phyloP scores from a whole-genome alignment of 2,888 invertebrate species.

The Seira musarum region DNA sequence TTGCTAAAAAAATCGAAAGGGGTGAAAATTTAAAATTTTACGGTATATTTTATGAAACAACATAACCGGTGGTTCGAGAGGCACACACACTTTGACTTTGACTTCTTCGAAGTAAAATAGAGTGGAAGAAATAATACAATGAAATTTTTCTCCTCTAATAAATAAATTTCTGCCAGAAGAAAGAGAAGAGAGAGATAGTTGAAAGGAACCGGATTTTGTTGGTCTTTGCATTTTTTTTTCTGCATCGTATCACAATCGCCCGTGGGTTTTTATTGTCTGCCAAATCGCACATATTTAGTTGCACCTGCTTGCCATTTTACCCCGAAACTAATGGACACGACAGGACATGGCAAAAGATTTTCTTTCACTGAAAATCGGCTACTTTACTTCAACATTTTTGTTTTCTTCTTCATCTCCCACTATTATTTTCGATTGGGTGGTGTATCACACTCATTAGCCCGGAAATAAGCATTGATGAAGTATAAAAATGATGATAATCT shows the following conservation, averaged over 20 bases:
- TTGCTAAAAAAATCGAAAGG: too few relatives aligned
- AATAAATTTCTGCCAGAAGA: slow-evolving; percentile 49
- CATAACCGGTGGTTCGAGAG: too few relatives aligned
- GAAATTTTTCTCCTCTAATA: slow-evolving; percentile 30
- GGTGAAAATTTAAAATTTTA: too few relatives aligned
- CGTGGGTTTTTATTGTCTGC: slow-evolving; percentile 31
- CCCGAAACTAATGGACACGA: not conserved
- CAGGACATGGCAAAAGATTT: not conserved
- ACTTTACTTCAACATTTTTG: too few relatives aligned
- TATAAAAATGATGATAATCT: too few relatives aligned
- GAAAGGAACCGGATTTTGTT: slow-evolving; percentile 60
- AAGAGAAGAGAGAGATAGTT: slow-evolving; percentile 17
- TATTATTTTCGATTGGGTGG: too few relatives aligned
- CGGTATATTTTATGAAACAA: too few relatives aligned
- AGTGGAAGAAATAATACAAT: slow-evolving; percentile 16
- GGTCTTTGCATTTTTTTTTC: slow-evolving; percentile 49
- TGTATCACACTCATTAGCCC: too few relatives aligned
- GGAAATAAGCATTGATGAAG: too few relatives aligned
- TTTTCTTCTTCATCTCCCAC: too few relatives aligned
- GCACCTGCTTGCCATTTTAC: slow-evolving; percentile 9
- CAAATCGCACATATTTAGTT: slow-evolving; percentile 2
- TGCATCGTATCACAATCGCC: slow-evolving; percentile 29
- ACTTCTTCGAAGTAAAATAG: too few relatives aligned
- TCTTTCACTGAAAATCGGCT: not conserved
- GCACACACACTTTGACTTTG: too few relatives aligned